Evolutionary conservation across 2,113 vertebrate genomes (phyloP), one percentile per base, ranked within the genome.

Genomic region (Dendropsophus ebraccatus): DNA sequence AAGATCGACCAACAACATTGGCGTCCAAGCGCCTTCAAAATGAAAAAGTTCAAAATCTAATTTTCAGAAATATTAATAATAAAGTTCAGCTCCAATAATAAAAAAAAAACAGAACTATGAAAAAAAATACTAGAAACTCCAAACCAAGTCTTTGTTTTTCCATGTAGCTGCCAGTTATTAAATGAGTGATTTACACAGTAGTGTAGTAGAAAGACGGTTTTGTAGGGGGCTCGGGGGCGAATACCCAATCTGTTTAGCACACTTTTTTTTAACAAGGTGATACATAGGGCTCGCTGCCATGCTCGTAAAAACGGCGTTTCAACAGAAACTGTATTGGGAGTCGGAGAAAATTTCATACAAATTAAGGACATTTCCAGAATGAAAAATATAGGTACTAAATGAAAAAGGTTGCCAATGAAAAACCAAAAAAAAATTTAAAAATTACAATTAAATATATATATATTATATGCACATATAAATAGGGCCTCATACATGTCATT

Each of bases 241-340:
- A 82, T 45, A 81, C 41, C 60, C 25, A 30, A 60, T 12, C 25
- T 47, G 58, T 81, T 65, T 67, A 67, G 79, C 25, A n/a, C 60
- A 81, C 41, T 41, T 23, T 69, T 41, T 45, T 47, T 82, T 82
- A 23, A 82, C 62, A 82, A 82, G 58, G 80, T 82, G 80, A 69
- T 49, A 82, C 80, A 69, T 69, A 62, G 78, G 80, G 80, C 80
- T 30, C 21, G 10, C 7, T 82, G 80, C 80, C 80, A 82, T 11
- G 16, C 28, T 50, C 80, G 49, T 49, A 82, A 67, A n/a, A 82
- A 82, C 6, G 1, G 12, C 2, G 21, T 45, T 47, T 45, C 9
- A 65, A 79, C 35, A 81, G 37, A 65, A 65, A 81, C 13, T 0
- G 35, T 41, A 81, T 65, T 81, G 35, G 41, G 32, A 47, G 8